These are phyloP conservation scores for Drosophila seclusa DNA, from an alignment of 2,888 invertebrate genomes.

Conservation along the genomic window DNA sequence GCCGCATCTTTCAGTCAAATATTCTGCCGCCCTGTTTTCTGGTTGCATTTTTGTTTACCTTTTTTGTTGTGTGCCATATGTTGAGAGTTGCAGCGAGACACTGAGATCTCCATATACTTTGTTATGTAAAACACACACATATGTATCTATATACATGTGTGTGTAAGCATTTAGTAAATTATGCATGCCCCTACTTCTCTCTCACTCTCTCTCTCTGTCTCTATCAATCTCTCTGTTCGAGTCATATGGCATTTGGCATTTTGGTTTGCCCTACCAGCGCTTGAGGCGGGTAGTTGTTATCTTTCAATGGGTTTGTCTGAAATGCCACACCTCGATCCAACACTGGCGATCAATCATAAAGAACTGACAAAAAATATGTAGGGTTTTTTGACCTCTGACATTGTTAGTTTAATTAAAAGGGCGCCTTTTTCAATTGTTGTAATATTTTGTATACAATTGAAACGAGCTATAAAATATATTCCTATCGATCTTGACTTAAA, in stretches of 20 bases:
- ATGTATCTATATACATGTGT: neutral
- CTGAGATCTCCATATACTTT: slow-evolving; percentile 10
- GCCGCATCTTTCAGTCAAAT: slow-evolving; percentile 51
- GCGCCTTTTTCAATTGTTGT: neutral
- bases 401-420: neutral
- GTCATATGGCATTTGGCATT: slow-evolving; percentile 16
- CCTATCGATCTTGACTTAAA: neutral
- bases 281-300: slow-evolving; percentile 19
- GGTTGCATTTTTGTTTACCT: slow-evolving; percentile 52
- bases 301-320: slow-evolving; percentile 20
- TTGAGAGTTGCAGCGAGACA: slow-evolving; percentile 1
- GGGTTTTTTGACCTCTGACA: slow-evolving; percentile 33
- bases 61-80: slow-evolving; percentile 44
- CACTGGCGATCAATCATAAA: slow-evolving; percentile 42
- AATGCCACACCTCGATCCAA: slow-evolving; percentile 5
- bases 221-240: neutral
- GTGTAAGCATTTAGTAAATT: slow-evolving; percentile 26
- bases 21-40: slow-evolving; percentile 13
- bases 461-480: neutral
- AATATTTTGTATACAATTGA: neutral
- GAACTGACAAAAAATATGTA: neutral
- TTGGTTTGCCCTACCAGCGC: slow-evolving; percentile 22
- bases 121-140: slow-evolving; percentile 42
- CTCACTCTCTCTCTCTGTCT: neutral
- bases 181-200: slow-evolving; percentile 12